These are phyloP conservation scores for Egretta garzetta DNA, from an alignment of 2,113 vertebrate genomes.

Conservation along the genomic window DNA sequence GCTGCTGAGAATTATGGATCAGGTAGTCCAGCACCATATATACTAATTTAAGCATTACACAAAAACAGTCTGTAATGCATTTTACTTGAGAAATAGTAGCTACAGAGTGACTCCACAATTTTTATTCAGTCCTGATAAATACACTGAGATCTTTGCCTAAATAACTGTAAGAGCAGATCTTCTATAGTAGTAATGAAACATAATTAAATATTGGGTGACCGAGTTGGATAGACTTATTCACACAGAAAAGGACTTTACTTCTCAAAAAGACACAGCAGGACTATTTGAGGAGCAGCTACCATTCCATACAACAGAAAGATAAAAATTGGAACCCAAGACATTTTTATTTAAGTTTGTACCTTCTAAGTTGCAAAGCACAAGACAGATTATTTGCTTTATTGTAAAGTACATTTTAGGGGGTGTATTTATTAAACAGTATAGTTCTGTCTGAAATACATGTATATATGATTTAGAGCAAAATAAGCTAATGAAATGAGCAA, in stretches of 20 bases:
- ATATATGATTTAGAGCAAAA: neutral
- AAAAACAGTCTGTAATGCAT: accelerated
- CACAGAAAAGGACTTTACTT: neutral
- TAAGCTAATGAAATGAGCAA: neutral
- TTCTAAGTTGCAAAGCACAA: neutral
- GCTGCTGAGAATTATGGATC: neutral
- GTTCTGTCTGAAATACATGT: neutral
- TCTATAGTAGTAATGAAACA: neutral
- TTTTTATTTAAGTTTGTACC: neutral
- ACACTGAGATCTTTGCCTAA: neutral
- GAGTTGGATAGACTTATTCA: neutral
- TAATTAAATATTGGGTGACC: neutral
- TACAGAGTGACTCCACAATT: neutral
- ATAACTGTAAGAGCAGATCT: neutral
- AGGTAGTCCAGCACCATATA: neutral
- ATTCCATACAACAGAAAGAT: neutral
- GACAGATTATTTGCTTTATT: neutral
- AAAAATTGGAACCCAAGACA: neutral
- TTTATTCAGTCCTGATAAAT: neutral
- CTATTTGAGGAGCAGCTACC: neutral
- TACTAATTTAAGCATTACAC: neutral
- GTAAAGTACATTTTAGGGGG: neutral
- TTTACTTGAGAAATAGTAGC: neutral
- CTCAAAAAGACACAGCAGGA: neutral
- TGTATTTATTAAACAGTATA: neutral